These are phyloP conservation scores for Macrobrachium rosenbergii DNA, from an alignment of 1,140 invertebrate genomes.

Conservation along the genomic window DNA sequence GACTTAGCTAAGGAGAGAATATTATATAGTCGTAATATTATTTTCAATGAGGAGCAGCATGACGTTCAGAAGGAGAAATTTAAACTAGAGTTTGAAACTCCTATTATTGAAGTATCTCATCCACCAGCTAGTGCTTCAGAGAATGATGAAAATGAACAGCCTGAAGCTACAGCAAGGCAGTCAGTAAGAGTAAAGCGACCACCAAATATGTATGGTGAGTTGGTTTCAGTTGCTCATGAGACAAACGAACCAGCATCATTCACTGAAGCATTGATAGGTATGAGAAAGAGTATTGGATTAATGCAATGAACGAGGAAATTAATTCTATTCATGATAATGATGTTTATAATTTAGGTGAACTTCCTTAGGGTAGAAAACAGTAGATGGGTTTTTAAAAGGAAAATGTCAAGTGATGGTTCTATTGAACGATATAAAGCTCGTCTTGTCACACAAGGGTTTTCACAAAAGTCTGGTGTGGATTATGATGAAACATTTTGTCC, in stretches of 20 bases:
- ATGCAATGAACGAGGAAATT: conserved; percentile 52
- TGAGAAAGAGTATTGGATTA: conserved; percentile 61
- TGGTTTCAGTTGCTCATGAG: conserved; percentile 7
- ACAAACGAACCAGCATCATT: conserved; percentile 11
- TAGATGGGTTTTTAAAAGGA: conserved; percentile 71
- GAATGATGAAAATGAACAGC: not conserved
- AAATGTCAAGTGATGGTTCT: too few species aligned
- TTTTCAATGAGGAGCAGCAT: conserved; percentile 35
- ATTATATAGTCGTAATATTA: conserved; percentile 12
- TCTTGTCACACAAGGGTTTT: too few species aligned
- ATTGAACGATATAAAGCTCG: too few species aligned
- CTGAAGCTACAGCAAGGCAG: not conserved
- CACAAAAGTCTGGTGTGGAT: conserved; percentile 68
- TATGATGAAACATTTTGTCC: conserved; percentile 68
- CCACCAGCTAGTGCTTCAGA: not conserved
- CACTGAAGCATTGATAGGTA: conserved; percentile 58
- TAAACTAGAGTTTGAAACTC: too few species aligned
- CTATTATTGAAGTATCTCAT: not conserved
- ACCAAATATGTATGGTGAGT: conserved; percentile 21
- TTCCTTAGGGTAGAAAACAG: conserved; percentile 68
- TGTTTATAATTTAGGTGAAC: conserved; percentile 66
- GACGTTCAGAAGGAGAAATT: too few species aligned
- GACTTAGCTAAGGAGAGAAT: conserved; percentile 21
- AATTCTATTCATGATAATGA: conserved; percentile 59
- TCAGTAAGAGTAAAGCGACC: not conserved